Evolutionary conservation across 2,113 vertebrate species (phyloP).

Genomic region (Myiozetetes cayanensis): DNA sequence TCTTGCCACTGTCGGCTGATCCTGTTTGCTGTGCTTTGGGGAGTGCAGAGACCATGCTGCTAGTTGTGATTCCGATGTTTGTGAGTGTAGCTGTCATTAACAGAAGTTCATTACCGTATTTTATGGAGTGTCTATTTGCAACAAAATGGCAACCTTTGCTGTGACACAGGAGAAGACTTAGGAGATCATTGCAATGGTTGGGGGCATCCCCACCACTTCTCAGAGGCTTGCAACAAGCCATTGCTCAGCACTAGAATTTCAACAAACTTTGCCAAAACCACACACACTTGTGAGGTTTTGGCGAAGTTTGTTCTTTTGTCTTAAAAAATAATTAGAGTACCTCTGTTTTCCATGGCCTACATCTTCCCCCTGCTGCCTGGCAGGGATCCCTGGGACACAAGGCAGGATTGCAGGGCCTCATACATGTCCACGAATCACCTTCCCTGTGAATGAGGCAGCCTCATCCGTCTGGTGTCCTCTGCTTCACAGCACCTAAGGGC

Average conservation of each 20-base stretch:
- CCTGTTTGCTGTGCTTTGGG: background rate
- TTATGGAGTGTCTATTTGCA: background rate
- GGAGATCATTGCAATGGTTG: background rate
- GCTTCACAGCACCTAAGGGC: background rate
- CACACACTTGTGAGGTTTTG: background rate
- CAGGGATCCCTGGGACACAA: background rate
- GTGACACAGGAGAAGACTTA: background rate
- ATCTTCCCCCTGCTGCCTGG: background rate
- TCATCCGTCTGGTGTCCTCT: background rate
- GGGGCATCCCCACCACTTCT: background rate
- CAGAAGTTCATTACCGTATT: background rate
- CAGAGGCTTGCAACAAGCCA: background rate
- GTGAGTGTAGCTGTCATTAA: background rate
- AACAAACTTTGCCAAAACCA: background rate
- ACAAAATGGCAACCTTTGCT: background rate
- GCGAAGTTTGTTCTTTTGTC: background rate
- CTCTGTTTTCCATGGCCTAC: background rate
- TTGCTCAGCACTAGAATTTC: background rate
- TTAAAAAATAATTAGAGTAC: background rate
- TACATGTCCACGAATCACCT: accelerated
- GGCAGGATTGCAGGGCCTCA: background rate
- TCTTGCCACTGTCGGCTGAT: background rate
- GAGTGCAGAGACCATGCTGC: accelerated
- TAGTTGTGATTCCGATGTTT: background rate
- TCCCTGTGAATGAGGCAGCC: background rate